Evolutionary conservation across 2,888 invertebrate species (phyloP), one percentile per base, ranked within the genome.

Genomic region (Hemistola chrysoprasaria): DNA sequence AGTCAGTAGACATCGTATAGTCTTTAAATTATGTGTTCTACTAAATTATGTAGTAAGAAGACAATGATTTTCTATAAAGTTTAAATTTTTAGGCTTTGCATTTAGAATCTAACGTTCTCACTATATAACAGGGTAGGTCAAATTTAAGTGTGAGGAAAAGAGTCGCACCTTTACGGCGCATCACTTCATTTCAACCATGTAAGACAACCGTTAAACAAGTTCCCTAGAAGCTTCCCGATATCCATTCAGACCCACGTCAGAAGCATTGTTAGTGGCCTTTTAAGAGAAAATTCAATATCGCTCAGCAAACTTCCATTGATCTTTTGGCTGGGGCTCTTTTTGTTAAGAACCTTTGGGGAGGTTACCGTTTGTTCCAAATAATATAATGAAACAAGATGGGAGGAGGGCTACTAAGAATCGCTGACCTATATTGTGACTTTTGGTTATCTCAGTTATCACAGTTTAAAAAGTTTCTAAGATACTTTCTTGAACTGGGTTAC

Each of bases 251-350:
- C 65, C 68, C 68, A 65, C 57, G 67, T 78, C 76, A 77, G 59
- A 59, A 53, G 62, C 70, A 70, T 80, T 80, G 72, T 79, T 68
- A 60, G 62, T 50, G 56, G 56, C 53, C 62, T 66, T 67, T 65
- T 63, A 62, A 53, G 60, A 59, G 63, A 62, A 71, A 75, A 78
- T 72, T 71, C 71, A 72, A 78, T 76, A 78, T 63, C 56, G 58
- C 56, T 47, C 43, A 41, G 48, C 56, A 66, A 70, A 73, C 64
- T 65, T 61, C 50, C 58, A 71, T 63, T 68, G 71, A 66, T 69
- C 68, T 64, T 71, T 69, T 63, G 42, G 54, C 40, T 39, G 50
- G 53, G 50, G 38, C 50, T 63, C 54, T 63, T 71, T 62, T 72
- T 70, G 62, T 69, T 62, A 47, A 34, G 31, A 52, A 52, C 52